Evolutionary conservation across 2,797 vertebrate species (phyloP).

Genomic region (Ispidina picta): DNA sequence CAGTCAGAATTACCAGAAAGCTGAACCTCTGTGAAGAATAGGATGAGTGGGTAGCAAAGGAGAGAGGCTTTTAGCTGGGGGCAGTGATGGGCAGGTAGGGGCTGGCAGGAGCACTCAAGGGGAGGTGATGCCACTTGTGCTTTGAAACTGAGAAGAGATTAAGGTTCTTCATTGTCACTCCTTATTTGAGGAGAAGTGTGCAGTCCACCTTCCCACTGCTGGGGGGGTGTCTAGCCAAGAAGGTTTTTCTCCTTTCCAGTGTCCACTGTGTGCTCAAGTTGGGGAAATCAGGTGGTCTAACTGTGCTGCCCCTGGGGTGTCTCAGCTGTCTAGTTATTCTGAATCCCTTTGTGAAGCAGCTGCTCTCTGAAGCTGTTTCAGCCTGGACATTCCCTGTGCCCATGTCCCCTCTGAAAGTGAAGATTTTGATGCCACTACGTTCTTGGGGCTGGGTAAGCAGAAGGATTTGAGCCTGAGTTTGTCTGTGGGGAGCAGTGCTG

Average conservation of each 20-base stretch:
- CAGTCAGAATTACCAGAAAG: neutral
- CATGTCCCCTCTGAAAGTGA: neutral
- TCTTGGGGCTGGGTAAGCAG: neutral
- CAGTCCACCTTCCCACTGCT: accelerated
- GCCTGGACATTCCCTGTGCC: neutral
- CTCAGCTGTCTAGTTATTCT: neutral
- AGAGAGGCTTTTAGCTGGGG: neutral
- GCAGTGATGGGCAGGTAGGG: neutral
- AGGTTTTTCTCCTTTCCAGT: neutral
- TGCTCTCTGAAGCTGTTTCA: neutral
- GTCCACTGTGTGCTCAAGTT: neutral
- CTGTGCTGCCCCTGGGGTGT: neutral
- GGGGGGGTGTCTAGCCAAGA: neutral
- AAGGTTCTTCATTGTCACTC: neutral
- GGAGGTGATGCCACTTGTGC: neutral
- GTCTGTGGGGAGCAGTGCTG: neutral
- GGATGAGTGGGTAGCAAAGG: neutral
- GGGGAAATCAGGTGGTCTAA: neutral
- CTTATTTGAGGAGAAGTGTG: neutral
- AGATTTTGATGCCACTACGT: neutral
- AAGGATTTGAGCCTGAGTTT: neutral
- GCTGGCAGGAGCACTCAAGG: neutral
- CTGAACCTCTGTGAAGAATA: neutral
- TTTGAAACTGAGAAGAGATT: neutral
- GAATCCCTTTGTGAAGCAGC: neutral